Percentiles rank a stretch among this genome's conserved stretches.
Conservation (phyloP, 2,113 vertebrate species). For the Sinocyclocheilus rhinocerous region DNA sequence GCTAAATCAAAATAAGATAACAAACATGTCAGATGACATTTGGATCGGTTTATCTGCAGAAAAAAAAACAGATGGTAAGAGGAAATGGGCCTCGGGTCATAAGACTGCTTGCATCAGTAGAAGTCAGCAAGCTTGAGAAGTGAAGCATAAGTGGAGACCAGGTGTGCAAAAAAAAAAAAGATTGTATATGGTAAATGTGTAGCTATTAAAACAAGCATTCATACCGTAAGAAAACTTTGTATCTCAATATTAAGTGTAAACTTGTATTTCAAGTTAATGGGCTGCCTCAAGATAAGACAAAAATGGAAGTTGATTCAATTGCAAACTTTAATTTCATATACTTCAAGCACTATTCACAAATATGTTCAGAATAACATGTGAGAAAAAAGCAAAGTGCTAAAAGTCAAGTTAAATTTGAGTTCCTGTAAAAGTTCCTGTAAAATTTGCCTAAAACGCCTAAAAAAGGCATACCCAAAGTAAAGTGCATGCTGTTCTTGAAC, state of each 20-base stretch:
- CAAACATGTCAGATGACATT: constrained; percentile 35
- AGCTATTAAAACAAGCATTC: neutral
- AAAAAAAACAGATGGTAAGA: constrained; percentile 43
- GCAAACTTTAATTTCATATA: neutral
- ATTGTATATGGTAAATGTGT: neutral
- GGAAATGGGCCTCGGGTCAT: constrained; percentile 39
- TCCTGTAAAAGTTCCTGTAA: too few species aligned
- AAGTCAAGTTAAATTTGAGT: neutral
- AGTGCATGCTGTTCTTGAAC: too few species aligned
- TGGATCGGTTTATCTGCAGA: neutral
- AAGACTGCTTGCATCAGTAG: constrained; percentile 43
- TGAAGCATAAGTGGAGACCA: constrained; percentile 42
- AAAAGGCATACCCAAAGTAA: too few species aligned
- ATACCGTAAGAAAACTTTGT: neutral
- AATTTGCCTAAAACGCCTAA: too few species aligned
- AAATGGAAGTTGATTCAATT: neutral
- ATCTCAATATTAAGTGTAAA: neutral
- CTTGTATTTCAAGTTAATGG: neutral
- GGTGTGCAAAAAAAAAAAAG: constrained; percentile 23
- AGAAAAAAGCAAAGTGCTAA: neutral
- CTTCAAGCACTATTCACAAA: neutral
- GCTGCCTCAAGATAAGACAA: neutral
- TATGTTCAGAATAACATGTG: neutral
- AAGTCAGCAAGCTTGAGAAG: constrained; percentile 39
- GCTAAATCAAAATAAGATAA: constrained; percentile 16